Evolutionary conservation across 1,140 invertebrate species (phyloP).

Genomic region (Drosophila mojavensis): DNA sequence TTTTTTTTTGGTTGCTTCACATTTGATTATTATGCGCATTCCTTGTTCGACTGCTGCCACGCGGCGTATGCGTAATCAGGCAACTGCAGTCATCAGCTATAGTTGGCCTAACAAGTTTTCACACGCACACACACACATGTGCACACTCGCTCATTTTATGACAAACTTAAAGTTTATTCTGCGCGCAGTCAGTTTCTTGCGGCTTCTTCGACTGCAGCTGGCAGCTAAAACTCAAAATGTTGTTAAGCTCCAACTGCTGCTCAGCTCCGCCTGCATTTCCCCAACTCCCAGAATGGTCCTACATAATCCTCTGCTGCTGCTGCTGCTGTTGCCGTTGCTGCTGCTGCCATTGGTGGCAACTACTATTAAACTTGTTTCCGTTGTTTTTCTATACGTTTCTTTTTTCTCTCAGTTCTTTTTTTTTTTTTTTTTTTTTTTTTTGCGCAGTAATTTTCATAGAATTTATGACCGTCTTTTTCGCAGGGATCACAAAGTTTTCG

Average conservation of each 20-base stretch:
- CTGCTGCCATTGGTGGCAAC: constrained; percentile 37
- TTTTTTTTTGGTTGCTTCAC: constrained; percentile 7
- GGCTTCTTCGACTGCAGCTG: constrained; percentile 27
- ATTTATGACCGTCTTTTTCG: constrained; percentile 72
- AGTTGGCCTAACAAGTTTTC: constrained; percentile 66
- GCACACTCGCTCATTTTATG: constrained; percentile 27
- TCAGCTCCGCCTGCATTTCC: background rate
- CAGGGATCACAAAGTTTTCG: constrained; percentile 68
- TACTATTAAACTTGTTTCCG: constrained; percentile 80
- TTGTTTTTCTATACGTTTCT: constrained; percentile 43
- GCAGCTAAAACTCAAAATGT: constrained; percentile 38
- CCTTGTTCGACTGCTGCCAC: constrained; percentile 40
- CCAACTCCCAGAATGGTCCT: background rate
- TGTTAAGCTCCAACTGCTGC: constrained; percentile 30
- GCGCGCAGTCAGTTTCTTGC: constrained; percentile 32
- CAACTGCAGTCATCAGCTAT: constrained; percentile 64
- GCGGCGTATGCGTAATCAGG: constrained; percentile 77
- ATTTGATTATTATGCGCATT: constrained; percentile 64
- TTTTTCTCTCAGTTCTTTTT: no score
- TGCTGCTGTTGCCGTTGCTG: constrained; percentile 6
- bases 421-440: background rate
- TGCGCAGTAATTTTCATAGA: constrained; percentile 66
- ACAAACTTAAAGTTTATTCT: constrained; percentile 37
- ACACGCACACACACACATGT: background rate
- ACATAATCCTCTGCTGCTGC: background rate